A percentile compares a stretch with the other conserved stretches of the same genome.
phyloP scores from a whole-genome alignment of 2,888 invertebrate species.

The Drosophila paramelanica region DNA sequence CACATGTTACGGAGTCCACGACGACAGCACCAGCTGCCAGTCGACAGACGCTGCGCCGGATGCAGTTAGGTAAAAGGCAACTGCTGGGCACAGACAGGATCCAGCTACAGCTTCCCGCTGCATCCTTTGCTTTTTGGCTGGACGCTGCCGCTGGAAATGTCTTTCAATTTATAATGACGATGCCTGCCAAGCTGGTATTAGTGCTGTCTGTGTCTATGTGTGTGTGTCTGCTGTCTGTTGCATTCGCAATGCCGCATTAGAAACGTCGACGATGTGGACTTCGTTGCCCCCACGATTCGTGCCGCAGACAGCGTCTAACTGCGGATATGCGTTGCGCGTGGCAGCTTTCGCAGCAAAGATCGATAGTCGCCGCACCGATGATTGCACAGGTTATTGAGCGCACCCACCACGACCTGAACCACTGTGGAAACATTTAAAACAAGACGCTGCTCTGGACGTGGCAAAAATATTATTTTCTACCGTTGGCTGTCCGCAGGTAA shows the following conservation, averaged over 20 bases:
- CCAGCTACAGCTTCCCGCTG: not conserved
- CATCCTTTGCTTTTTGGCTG: conserved; percentile 31
- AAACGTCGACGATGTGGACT: conserved; percentile 47
- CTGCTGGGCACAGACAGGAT: conserved; percentile 26
- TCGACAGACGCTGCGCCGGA: conserved; percentile 45
- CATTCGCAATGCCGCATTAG: conserved; percentile 67
- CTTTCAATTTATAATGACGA: conserved; percentile 77
- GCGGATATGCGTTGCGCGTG: conserved; percentile 58
- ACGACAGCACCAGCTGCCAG: conserved; percentile 45
- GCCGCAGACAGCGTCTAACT: conserved; percentile 21
- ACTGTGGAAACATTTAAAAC: conserved; percentile 43
- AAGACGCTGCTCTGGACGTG: conserved; percentile 51
- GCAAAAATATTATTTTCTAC: conserved; percentile 3
- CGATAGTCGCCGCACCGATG: conserved; percentile 64
- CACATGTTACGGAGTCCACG: conserved; percentile 71
- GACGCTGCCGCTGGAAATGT: conserved; percentile 60
- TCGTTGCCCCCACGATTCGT: conserved; percentile 1
- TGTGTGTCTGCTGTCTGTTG: conserved; percentile 55
- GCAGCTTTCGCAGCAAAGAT: conserved; percentile 46
- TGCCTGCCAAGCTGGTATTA: conserved; percentile 42
- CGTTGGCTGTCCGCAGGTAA: not conserved
- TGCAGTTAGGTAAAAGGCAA: conserved; percentile 69
- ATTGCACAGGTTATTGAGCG: conserved; percentile 68
- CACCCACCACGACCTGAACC: conserved; percentile 1
- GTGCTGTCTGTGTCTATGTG: conserved; percentile 22